Conservation (phyloP, 2,797 vertebrate species). For the Catostomus latipinnis region DNA sequence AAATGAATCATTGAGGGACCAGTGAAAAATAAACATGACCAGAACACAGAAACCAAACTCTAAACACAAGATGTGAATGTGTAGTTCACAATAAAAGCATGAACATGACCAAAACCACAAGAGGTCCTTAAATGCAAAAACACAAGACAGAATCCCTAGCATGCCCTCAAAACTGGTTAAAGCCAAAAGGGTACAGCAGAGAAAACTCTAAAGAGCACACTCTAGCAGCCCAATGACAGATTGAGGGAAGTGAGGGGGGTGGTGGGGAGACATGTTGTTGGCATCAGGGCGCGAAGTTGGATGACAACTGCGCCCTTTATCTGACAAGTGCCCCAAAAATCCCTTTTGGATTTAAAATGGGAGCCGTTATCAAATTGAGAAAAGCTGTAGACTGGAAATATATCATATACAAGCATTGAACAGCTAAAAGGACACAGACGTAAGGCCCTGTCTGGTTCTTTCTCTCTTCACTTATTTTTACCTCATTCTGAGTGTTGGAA, state of each 20-base stretch:
- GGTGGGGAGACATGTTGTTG: slow-evolving; percentile 69
- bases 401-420: slow-evolving; percentile 62
- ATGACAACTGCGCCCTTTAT: slow-evolving; percentile 74
- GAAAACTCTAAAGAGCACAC: slow-evolving; percentile 28
- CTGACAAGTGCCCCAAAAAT: slow-evolving; percentile 70
- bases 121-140: too few species aligned
- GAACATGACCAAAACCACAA: too few species aligned
- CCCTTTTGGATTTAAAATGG: slow-evolving; percentile 68
- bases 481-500: slow-evolving; percentile 63
- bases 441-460: slow-evolving; percentile 63
- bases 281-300: slow-evolving; percentile 64
- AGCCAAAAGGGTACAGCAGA: background rate
- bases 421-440: slow-evolving; percentile 69
- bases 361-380: slow-evolving; percentile 74
- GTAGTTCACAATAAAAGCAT: too few species aligned
- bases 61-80: too few species aligned
- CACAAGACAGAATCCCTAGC: too few species aligned
- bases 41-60: too few species aligned
- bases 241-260: slow-evolving; percentile 58
- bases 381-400: slow-evolving; percentile 59
- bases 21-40: too few species aligned
- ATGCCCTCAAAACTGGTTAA: slow-evolving; percentile 1
- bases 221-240: slow-evolving; percentile 62
- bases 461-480: slow-evolving; percentile 62
- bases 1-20: too few species aligned